A percentile compares a stretch with the other conserved stretches of the same genome.
phyloP scores from a whole-genome alignment of 1,140 invertebrate species.

The Tetramorium simillimum region DNA sequence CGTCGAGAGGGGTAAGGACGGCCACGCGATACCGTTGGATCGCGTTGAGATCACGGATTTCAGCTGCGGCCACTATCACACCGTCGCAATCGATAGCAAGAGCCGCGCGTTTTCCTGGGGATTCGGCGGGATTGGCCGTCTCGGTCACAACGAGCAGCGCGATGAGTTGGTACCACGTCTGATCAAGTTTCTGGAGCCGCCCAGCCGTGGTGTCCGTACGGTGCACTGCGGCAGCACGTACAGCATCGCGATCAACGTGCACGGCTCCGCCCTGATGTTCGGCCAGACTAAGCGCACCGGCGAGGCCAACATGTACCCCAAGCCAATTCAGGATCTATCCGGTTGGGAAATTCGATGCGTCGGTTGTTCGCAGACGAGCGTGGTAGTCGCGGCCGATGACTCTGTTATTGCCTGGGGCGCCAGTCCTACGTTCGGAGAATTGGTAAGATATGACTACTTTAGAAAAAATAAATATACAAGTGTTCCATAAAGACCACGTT shows the following conservation, averaged over 20 bases:
- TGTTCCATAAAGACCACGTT: too few species aligned
- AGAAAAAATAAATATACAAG: too few species aligned
- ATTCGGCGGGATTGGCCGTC: constrained; percentile 96
- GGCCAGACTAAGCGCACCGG: constrained; percentile 96
- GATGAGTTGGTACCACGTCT: constrained; percentile 96
- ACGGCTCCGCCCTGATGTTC: constrained; percentile 93
- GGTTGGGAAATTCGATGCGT: constrained; percentile 96
- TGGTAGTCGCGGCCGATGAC: constrained; percentile 95
- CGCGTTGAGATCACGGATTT: constrained; percentile 95
- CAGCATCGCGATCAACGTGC: constrained; percentile 93
- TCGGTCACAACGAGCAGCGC: constrained; percentile 96
- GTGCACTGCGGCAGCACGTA: constrained; percentile 95
- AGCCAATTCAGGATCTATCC: constrained; percentile 95
- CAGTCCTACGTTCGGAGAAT: constrained; percentile 96
- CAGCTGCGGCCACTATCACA: constrained; percentile 96
- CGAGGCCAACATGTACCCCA: constrained; percentile 98
- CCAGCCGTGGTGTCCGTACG: constrained; percentile 91
- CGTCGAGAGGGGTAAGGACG: constrained; percentile 95
- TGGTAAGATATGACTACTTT: constrained; percentile 86
- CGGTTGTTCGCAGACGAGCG: constrained; percentile 92
- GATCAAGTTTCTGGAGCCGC: constrained; percentile 95
- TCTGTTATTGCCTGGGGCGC: constrained; percentile 96
- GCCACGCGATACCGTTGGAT: constrained; percentile 93
- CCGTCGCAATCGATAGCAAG: constrained; percentile 94
- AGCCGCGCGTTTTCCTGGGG: constrained; percentile 97